Evolutionary conservation across 1,140 invertebrate species (phyloP).

Genomic region (Bathynomus jamesi): DNA sequence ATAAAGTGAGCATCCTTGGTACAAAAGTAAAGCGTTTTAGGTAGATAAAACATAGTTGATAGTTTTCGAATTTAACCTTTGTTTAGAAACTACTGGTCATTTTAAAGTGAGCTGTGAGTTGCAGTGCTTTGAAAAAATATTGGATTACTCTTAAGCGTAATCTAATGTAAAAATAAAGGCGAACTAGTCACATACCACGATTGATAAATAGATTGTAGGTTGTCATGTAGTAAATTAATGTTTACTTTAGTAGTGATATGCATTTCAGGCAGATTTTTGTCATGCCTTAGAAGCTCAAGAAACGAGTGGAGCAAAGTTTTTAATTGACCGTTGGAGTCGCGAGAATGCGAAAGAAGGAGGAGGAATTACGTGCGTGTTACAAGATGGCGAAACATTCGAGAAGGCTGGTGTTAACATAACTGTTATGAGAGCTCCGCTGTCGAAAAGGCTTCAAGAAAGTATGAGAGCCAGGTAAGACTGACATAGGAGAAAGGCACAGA

Average conservation of each 20-base stretch:
- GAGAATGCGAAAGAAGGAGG: conserved; percentile 73
- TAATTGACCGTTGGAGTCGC: conserved; percentile 78
- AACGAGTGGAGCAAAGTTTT: conserved; percentile 62
- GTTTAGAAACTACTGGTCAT: too few relatives aligned
- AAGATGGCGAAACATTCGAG: conserved; percentile 89
- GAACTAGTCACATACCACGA: too few relatives aligned
- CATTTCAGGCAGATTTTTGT: conserved; percentile 69
- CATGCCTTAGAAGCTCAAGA: conserved; percentile 74
- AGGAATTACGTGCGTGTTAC: conserved; percentile 91
- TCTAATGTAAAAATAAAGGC: too few relatives aligned
- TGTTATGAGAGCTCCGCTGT: conserved; percentile 78
- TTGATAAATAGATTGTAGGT: background rate
- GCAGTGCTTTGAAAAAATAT: too few relatives aligned
- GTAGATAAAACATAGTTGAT: too few relatives aligned
- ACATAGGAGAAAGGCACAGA: too few relatives aligned
- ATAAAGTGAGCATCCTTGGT: too few relatives aligned
- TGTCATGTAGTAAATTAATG: background rate
- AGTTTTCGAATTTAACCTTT: too few relatives aligned
- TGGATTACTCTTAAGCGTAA: too few relatives aligned
- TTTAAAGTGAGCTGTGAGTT: too few relatives aligned
- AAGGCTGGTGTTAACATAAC: conserved; percentile 97
- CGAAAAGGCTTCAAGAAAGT: conserved; percentile 72
- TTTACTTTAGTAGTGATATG: background rate
- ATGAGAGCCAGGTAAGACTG: conserved; percentile 70
- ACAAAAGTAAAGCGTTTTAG: too few relatives aligned